phyloP scores from a whole-genome alignment of 2,113 vertebrate genomes.

The Orcinus orca region DNA sequence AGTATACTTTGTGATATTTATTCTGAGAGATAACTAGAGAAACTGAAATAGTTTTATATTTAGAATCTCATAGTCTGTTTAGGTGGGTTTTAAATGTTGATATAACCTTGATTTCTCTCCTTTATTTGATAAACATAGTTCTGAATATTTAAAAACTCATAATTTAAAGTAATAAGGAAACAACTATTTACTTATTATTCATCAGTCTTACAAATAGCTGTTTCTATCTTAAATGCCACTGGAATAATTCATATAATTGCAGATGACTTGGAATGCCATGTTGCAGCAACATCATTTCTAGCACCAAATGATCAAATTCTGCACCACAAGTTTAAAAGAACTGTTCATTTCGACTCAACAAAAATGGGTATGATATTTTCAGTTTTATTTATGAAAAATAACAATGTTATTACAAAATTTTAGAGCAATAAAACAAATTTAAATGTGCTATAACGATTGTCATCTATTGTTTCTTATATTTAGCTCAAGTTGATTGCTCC shows the following conservation, averaged over 20 bases:
- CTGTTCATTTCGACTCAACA: neutral
- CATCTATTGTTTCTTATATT: neutral
- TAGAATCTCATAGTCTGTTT: neutral
- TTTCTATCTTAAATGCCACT: slow-evolving; percentile 59
- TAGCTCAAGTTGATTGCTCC: neutral
- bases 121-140: slow-evolving; percentile 50
- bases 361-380: neutral
- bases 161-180: slow-evolving; percentile 68
- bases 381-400: slow-evolving; percentile 16
- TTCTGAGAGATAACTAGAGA: neutral
- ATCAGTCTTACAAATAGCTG: slow-evolving; percentile 61
- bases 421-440: neutral
- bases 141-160: slow-evolving; percentile 67
- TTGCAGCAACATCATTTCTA: slow-evolving; percentile 16
- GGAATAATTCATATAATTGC: slow-evolving; percentile 62
- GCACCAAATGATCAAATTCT: neutral
- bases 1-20: neutral
- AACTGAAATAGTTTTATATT: neutral
- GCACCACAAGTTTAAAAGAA: neutral
- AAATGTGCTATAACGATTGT: neutral
- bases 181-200: slow-evolving; percentile 60
- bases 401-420: neutral
- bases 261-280: slow-evolving; percentile 15
- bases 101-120: neutral
- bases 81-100: neutral